Evolutionary conservation across 2,888 invertebrate species (phyloP), one percentile per base, ranked within the genome.

Genomic region (Epinotia ramella): DNA sequence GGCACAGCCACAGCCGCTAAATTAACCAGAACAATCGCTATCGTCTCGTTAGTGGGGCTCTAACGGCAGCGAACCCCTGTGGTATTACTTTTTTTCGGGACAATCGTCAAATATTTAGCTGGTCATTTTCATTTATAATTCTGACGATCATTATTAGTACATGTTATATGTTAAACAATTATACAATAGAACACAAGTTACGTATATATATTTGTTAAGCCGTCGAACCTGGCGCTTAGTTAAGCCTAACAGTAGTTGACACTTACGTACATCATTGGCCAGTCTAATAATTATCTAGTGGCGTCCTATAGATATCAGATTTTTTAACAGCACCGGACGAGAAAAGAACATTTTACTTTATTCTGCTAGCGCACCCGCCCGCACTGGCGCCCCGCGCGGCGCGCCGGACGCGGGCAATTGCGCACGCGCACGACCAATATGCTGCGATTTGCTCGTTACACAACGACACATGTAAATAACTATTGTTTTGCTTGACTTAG

Each of bases 361-460:
- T 40, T 40, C 40, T 24, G 44, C 44, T 44, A 20, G 4, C 3
- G 16, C 20, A 20, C 65, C 70, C 70, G 75, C 70, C 18, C 18
- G 0, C 24, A 70, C 12, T 18, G 65, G 44, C 24, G n/a, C 62
- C 57, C 28, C 69, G 33, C 33, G 11, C 24, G n/a, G n/a, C 24
- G 28, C 56, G 11, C 60, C 66, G 75, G 75, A 70, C 70, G 59
- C 70, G 24, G 49, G 65, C 75, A 70, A 75, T 75, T 70, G 75
- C 70, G 49, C 70, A 13, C 60, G 75, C 75, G 65, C 65, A 70
- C 24, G 65, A 70, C 66, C 69, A 70, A 75, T 75, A 24, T 70
- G 60, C 70, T 70, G 70, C 75, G 74, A 70, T 74, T 75, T 75
- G 65, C 75, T 75, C 75, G 65, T 75, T 70, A 70, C 70, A 59